A percentile compares a stretch with the other conserved stretches of the same genome.
These are phyloP conservation scores for Pituophis catenifer DNA, from an alignment of 2,113 vertebrate genomes.

Conservation along the genomic window DNA sequence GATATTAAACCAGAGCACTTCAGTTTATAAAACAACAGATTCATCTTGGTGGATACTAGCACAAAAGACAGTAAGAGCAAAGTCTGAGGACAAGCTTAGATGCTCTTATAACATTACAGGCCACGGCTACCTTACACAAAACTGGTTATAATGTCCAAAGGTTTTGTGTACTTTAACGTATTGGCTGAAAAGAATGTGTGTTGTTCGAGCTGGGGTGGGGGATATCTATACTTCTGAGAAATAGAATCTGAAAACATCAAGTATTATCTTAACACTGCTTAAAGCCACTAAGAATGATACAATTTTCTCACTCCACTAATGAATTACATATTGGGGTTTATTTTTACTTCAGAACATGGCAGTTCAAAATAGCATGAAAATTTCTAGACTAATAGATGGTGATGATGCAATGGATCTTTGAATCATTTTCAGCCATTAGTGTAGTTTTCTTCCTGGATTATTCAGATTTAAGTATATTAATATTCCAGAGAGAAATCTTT, in stretches of 20 bases:
- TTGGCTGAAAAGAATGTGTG: constrained; percentile 47
- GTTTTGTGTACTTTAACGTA: constrained; percentile 64
- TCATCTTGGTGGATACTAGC: constrained; percentile 74
- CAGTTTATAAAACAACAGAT: constrained; percentile 72
- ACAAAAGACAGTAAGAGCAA: constrained; percentile 57
- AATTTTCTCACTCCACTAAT: constrained; percentile 57
- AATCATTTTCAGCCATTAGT: constrained; percentile 48
- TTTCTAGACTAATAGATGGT: constrained; percentile 34
- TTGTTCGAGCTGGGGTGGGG: not conserved
- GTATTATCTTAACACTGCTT: constrained; percentile 49
- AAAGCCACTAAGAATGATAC: constrained; percentile 53
- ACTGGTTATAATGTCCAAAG: constrained; percentile 57
- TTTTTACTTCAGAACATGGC: constrained; percentile 61
- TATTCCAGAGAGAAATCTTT: constrained; percentile 23
- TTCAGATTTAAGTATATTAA: constrained; percentile 31
- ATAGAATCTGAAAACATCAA: constrained; percentile 44
- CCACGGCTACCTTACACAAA: constrained; percentile 68
- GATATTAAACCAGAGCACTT: constrained; percentile 79
- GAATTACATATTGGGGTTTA: constrained; percentile 48
- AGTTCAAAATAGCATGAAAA: constrained; percentile 60
- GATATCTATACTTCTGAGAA: constrained; percentile 65
- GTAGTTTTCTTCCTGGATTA: constrained; percentile 34
- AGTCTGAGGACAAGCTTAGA: constrained; percentile 60
- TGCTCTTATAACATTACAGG: constrained; percentile 61
- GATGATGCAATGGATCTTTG: constrained; percentile 63